A percentile compares a stretch with the other conserved stretches of the same genome.
Conservation (phyloP, 2,113 vertebrate species). For the Plecturocebus donacophilus region DNA sequence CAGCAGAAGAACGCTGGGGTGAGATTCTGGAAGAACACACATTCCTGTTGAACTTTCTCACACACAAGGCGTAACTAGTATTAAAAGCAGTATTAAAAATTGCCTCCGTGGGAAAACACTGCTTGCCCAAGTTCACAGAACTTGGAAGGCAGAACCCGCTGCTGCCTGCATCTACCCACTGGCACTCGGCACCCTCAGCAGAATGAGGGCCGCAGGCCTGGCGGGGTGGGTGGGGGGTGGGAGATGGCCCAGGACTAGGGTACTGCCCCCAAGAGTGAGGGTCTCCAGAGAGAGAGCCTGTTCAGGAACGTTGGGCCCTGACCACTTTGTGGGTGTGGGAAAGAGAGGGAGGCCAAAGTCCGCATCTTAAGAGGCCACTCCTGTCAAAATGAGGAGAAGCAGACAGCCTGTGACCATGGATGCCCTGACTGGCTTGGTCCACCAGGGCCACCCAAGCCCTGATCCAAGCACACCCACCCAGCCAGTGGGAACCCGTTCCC, state of each 20-base stretch:
- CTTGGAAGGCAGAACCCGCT: no score
- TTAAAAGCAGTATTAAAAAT: not conserved
- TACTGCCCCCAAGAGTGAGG: not conserved
- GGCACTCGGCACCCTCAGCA: not conserved
- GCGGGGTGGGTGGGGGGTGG: no score
- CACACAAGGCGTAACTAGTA: not conserved
- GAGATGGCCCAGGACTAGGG: not conserved
- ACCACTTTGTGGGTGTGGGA: slow-evolving; percentile 1
- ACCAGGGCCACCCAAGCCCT: not conserved
- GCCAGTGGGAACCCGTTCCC: not conserved
- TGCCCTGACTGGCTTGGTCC: not conserved
- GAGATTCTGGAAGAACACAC: not conserved
- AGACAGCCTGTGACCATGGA: not conserved
- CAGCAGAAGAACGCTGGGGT: not conserved
- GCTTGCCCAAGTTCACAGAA: not conserved
- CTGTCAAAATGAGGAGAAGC: slow-evolving; percentile 15
- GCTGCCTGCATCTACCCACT: accelerated
- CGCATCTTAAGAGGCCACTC: not conserved
- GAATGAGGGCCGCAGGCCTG: not conserved
- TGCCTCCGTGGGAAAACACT: not conserved
- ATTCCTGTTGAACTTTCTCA: not conserved
- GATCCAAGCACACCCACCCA: not conserved
- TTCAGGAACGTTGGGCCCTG: not conserved
- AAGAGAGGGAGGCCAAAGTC: not conserved
- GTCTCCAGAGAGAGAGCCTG: not conserved